Evolutionary conservation across 2,888 invertebrate species (phyloP).

Genomic region (Epinotia demarniana): DNA sequence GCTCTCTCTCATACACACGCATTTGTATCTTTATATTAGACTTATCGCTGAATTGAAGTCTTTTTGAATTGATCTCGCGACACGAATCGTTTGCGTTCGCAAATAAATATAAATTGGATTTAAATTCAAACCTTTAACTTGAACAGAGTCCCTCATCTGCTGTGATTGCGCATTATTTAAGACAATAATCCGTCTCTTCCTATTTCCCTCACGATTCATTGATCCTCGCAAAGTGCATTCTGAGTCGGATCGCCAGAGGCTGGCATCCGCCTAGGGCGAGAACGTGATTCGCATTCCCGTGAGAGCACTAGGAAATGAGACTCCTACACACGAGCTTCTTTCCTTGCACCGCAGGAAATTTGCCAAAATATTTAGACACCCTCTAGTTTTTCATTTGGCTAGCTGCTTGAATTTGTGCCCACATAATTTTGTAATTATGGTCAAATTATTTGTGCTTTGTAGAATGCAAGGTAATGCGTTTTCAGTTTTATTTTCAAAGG

Average conservation of each 20-base stretch:
- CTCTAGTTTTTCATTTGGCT: conserved; percentile 62
- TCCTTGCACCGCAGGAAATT: conserved; percentile 54
- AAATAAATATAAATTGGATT: neutral
- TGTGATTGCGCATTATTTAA: conserved; percentile 1
- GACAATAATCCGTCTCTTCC: conserved; percentile 30
- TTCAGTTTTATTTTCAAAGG: no score
- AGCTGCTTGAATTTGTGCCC: conserved; percentile 49
- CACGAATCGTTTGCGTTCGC: neutral
- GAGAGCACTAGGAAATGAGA: conserved; percentile 57
- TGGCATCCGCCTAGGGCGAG: conserved; percentile 57
- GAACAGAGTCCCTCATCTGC: neutral
- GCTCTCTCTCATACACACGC: neutral
- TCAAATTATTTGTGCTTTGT: neutral
- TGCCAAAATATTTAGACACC: conserved; percentile 63
- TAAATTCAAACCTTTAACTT: neutral
- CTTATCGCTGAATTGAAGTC: neutral
- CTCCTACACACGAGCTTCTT: conserved; percentile 53
- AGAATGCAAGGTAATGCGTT: neutral
- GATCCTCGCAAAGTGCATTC: conserved; percentile 45
- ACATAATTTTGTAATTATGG: neutral
- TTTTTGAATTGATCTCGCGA: neutral
- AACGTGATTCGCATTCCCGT: conserved; percentile 68
- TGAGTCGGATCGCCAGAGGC: conserved; percentile 53
- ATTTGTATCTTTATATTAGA: neutral
- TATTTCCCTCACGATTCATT: conserved; percentile 40